Evolutionary conservation across 35 echinoderm and acorn worm genomes (phyloP), one percentile per base, ranked within the genome.

Genomic region (Lytechinus variegatus): DNA sequence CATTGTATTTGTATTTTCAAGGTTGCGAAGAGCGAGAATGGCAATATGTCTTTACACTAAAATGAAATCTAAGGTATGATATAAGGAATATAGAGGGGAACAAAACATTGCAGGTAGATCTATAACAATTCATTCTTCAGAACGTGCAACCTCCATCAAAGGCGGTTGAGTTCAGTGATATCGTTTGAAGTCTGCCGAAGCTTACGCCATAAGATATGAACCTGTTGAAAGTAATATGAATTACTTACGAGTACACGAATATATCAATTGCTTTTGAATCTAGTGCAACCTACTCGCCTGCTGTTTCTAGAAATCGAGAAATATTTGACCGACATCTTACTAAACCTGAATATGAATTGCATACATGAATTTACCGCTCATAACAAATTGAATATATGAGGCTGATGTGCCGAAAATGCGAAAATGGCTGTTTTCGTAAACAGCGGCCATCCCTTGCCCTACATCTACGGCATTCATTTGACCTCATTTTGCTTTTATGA

Each of bases 321-420:
- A 79, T 79, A 79, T 79, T 24, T 79, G 21, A 79, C 19, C 66
- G 66, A 79, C 66, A 79, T 79, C 66, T 79, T 24, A 16, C n/a
- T 24, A 79, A 79, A 79, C n/a, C 8, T 79, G 66, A 79, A 79
- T 79, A 16, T 79, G 66, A 79, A 79, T n/a, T 79, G 19, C 19
- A 79, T 79, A 79, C n/a, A 79, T 79, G 66, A 79, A 79, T 79
- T 79, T 79, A 79, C 66, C 66, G 66, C 66, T 79, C 66, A 8
- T 79, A 44, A 79, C 66, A 79, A 79, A 79, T 79, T 79, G 66
- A 19, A 79, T 79, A 16, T 79, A 79, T 79, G 12, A 79, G 14
- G 16, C 19, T 79, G 66, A 79, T 79, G 66, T 79, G 66, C 66
- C 66, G 66, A 79, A 79, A 79, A 79, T 24, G 21, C 21, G 66